These are phyloP conservation scores for Lasioglossum figueresi DNA, from an alignment of 2,888 invertebrate genomes.

Conservation along the genomic window DNA sequence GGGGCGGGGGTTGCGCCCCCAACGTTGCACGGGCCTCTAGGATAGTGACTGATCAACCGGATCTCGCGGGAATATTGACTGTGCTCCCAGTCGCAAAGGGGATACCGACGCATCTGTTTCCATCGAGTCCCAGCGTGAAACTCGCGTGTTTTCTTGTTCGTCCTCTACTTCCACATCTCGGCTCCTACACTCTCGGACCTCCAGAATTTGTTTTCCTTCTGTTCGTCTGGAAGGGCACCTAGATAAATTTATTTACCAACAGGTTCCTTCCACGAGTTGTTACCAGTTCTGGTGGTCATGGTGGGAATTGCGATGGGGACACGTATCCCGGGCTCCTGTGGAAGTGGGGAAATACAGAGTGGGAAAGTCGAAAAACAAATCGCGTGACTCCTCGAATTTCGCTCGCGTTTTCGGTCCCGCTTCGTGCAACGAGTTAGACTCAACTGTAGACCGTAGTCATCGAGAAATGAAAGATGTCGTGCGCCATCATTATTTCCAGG, in stretches of 20 bases:
- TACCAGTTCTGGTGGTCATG: neutral
- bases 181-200: neutral
- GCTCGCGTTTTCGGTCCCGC: neutral
- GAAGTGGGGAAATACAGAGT: neutral
- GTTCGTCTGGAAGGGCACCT: neutral
- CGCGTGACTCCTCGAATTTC: neutral
- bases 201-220: neutral
- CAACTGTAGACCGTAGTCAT: neutral
- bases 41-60: conserved; percentile 64
- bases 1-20: conserved; percentile 24
- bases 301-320: neutral
- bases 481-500: neutral
- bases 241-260: neutral
- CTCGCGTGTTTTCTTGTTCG: conserved; percentile 9
- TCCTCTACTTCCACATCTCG: neutral
- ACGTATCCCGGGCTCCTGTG: neutral
- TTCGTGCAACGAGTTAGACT: neutral
- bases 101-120: conserved; percentile 59
- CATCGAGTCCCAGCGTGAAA: conserved; percentile 15
- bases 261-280: neutral
- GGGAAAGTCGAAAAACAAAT: neutral
- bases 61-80: conserved; percentile 68
- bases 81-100: conserved; percentile 62
- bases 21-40: conserved; percentile 39
- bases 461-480: neutral